A percentile compares a stretch with the other conserved stretches of the same genome.
phyloP scores from a whole-genome alignment of 2,888 invertebrate species.

The Dysmachus trigonus region DNA sequence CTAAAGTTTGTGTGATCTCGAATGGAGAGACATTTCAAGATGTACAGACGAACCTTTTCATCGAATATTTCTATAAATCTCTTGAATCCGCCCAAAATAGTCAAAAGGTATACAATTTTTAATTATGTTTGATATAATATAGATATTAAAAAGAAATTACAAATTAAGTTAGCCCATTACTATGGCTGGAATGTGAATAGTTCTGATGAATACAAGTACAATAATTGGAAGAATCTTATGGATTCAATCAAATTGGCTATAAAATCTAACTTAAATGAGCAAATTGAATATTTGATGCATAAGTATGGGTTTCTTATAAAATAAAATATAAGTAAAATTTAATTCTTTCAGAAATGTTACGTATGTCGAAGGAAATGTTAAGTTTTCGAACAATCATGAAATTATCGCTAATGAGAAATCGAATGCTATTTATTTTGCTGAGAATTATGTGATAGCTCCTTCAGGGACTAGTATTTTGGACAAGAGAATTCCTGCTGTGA shows the following conservation, averaged over 20 bases:
- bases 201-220: background rate
- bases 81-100: background rate
- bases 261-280: background rate
- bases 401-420: background rate
- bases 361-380: background rate
- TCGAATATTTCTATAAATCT: slow-evolving; percentile 29
- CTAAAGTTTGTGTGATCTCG: slow-evolving; percentile 73
- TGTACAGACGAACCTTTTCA: background rate
- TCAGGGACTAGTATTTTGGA: background rate
- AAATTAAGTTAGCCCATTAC: background rate
- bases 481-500: slow-evolving; percentile 7
- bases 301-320: background rate
- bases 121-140: background rate
- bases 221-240: slow-evolving; percentile 27
- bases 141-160: background rate
- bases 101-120: background rate
- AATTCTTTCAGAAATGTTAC: background rate
- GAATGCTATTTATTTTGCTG: background rate
- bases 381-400: background rate
- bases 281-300: background rate
- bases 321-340: background rate
- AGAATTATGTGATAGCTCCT: slow-evolving; percentile 27
- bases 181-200: background rate
- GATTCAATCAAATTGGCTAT: background rate
- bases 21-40: background rate